These are phyloP conservation scores for Erythrocercus mccallii DNA, from an alignment of 2,113 vertebrate genomes.

Conservation along the genomic window DNA sequence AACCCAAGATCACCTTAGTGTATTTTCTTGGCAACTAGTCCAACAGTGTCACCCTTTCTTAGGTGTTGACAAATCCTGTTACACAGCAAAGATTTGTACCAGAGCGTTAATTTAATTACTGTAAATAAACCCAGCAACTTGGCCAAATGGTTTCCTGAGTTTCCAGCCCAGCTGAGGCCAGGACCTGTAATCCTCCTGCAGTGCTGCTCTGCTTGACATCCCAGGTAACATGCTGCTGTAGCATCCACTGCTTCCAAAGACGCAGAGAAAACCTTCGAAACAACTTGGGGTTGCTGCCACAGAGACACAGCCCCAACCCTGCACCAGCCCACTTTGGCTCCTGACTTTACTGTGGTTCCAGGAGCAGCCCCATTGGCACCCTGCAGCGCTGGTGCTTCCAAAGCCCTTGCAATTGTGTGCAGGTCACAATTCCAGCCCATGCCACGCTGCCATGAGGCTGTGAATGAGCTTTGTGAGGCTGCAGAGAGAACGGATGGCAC, in stretches of 20 bases:
- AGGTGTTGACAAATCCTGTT: conserved; percentile 38
- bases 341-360: not conserved
- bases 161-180: not conserved
- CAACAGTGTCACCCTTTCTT: not conserved
- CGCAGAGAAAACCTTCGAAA: not conserved
- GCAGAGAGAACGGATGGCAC: not conserved
- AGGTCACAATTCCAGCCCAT: not conserved
- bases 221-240: not conserved
- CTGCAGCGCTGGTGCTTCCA: not conserved
- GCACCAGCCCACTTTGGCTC: not conserved
- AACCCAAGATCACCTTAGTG: not conserved
- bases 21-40: not conserved
- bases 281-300: not conserved
- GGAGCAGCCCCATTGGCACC: accelerated
- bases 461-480: not conserved
- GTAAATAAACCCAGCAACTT: conserved; percentile 31
- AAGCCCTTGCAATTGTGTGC: not conserved
- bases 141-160: not conserved
- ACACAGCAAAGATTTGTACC: conserved; percentile 39
- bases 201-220: accelerated
- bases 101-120: conserved; percentile 43
- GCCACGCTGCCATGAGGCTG: accelerated
- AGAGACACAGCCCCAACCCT: not conserved
- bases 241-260: not conserved
- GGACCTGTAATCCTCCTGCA: not conserved